Evolutionary conservation across 2,113 vertebrate species (phyloP).

Genomic region (Leuciscus idus): DNA sequence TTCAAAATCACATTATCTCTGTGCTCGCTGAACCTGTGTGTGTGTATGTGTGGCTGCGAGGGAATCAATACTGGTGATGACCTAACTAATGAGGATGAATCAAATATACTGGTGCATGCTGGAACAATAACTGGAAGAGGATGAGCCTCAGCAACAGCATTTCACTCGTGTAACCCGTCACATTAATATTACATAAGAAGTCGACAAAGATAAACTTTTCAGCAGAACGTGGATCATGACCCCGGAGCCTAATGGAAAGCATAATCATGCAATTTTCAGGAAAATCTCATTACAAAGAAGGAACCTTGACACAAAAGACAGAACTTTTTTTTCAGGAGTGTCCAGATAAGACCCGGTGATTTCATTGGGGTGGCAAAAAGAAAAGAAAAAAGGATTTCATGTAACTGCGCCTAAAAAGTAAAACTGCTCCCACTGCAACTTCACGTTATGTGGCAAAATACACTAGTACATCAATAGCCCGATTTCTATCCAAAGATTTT

Average conservation of each 20-base stretch:
- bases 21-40: background rate
- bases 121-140: constrained; percentile 10
- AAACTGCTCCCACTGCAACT: too few species aligned
- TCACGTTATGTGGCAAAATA: too few species aligned
- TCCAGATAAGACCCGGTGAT: too few species aligned
- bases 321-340: too few species aligned
- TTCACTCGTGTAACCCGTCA: background rate
- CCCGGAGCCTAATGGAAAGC: background rate
- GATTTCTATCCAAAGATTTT: too few species aligned
- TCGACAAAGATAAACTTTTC: background rate
- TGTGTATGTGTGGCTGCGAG: background rate
- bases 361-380: too few species aligned
- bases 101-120: constrained; percentile 32
- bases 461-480: too few species aligned
- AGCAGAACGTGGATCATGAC: too few species aligned
- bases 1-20: background rate
- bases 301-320: background rate
- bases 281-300: background rate
- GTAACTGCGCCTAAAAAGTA: too few species aligned
- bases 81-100: constrained; percentile 27
- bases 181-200: constrained; percentile 29
- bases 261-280: background rate
- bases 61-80: constrained; percentile 60
- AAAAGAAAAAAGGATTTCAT: too few species aligned
- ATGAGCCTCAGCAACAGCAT: background rate